Percentiles rank a stretch among this genome's conserved stretches.
phyloP scores from a whole-genome alignment of 2,888 invertebrate genomes.

The Spodoptera littoralis region DNA sequence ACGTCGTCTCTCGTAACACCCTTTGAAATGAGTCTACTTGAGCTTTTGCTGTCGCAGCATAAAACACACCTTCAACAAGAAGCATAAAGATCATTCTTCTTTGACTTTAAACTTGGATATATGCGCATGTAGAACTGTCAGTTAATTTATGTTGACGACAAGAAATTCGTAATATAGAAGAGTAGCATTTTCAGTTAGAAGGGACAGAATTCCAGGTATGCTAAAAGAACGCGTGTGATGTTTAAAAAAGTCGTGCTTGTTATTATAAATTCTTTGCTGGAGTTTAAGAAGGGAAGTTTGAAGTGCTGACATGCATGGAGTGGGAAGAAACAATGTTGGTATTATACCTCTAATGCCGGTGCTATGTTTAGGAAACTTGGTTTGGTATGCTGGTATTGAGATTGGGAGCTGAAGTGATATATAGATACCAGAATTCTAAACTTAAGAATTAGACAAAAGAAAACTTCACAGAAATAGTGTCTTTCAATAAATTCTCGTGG shows the following conservation, averaged over 20 bases:
- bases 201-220: constrained; percentile 53
- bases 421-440: too few species aligned
- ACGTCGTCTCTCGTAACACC: constrained; percentile 44
- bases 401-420: too few species aligned
- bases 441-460: too few species aligned
- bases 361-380: neutral
- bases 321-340: constrained; percentile 29
- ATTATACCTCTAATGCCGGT: constrained; percentile 3
- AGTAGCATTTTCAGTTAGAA: constrained; percentile 58
- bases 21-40: constrained; percentile 52
- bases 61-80: constrained; percentile 33
- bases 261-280: constrained; percentile 51
- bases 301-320: constrained; percentile 6
- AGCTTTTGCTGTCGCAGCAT: constrained; percentile 14
- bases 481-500: too few species aligned
- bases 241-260: constrained; percentile 28
- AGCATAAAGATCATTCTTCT: constrained; percentile 55
- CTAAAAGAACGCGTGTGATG: constrained; percentile 27
- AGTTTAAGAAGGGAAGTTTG: constrained; percentile 32
- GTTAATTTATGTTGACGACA: constrained; percentile 64
- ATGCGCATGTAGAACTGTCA: constrained; percentile 33
- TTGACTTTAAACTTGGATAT: constrained; percentile 25
- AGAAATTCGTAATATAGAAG: constrained; percentile 66
- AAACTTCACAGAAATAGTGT: too few species aligned
- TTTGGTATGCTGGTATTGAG: constrained; percentile 1